Conservation (phyloP, 2,113 vertebrate species). For the Semnornis frantzii region DNA sequence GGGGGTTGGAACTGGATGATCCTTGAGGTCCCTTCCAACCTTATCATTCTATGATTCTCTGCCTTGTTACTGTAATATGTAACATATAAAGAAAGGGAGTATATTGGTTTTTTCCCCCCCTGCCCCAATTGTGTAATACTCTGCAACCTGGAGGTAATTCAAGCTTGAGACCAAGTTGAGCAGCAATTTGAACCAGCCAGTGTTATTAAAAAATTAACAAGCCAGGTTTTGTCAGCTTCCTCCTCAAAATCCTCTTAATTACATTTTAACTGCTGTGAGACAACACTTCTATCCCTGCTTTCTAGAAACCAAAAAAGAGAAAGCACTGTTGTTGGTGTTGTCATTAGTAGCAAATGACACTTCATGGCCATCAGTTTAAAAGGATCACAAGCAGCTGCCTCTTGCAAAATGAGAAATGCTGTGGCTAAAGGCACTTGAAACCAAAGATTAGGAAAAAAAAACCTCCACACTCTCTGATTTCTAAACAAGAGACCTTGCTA, state of each 20-base stretch:
- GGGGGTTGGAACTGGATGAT: no score
- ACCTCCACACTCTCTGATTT: constrained; percentile 19
- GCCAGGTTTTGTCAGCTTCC: not conserved
- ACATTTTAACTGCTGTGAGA: constrained; percentile 41
- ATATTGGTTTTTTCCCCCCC: not conserved
- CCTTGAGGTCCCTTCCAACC: no score
- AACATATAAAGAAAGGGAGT: not conserved
- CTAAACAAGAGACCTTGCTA: constrained; percentile 34
- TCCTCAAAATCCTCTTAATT: not conserved
- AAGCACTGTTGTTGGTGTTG: not conserved
- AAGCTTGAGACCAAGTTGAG: not conserved
- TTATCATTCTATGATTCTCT: no score
- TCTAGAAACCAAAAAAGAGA: constrained; percentile 24
- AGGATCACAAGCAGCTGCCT: constrained; percentile 61
- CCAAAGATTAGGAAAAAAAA: constrained; percentile 48
- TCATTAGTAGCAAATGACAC: constrained; percentile 63
- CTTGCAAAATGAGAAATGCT: constrained; percentile 37
- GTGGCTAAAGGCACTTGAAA: constrained; percentile 55
- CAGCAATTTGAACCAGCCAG: not conserved
- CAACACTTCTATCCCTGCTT: not conserved
- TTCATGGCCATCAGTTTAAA: constrained; percentile 65
- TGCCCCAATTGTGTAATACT: not conserved
- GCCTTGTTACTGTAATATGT: no score
- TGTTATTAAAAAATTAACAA: constrained; percentile 3
- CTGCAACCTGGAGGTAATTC: not conserved